These are phyloP conservation scores for Philotrypesis tridentata DNA, from an alignment of 1,140 invertebrate species.

Conservation along the genomic window DNA sequence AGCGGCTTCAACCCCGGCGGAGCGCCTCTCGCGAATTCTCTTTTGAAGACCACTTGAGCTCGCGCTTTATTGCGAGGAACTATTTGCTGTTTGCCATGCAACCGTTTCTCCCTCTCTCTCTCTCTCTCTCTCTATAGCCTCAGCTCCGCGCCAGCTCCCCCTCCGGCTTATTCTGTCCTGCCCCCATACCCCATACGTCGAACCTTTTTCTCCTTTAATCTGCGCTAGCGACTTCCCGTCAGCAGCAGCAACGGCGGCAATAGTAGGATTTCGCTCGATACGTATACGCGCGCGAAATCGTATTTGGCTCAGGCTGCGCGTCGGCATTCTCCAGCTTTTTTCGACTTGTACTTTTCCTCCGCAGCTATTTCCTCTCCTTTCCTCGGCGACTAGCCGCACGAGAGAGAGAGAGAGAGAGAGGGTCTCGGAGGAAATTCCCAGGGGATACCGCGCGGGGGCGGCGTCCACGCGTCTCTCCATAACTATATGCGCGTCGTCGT, in stretches of 20 bases:
- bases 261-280: slow-evolving; percentile 43
- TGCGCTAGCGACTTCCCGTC: slow-evolving; percentile 48
- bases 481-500: too few relatives aligned
- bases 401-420: too few relatives aligned
- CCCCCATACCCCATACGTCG: slow-evolving; percentile 17
- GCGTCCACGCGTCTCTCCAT: too few relatives aligned
- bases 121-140: background rate
- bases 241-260: too few relatives aligned
- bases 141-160: background rate
- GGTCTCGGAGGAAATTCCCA: too few relatives aligned
- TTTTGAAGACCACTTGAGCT: slow-evolving; percentile 25
- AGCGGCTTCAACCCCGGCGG: background rate
- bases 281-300: slow-evolving; percentile 30
- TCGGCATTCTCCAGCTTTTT: background rate
- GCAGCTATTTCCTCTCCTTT: background rate
- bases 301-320: slow-evolving; percentile 20
- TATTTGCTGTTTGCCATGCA: slow-evolving; percentile 39
- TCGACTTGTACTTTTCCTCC: background rate
- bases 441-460: too few relatives aligned
- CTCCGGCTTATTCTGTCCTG: slow-evolving; percentile 31
- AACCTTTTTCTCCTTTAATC: slow-evolving; percentile 13
- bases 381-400: too few relatives aligned
- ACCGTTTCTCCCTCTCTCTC: background rate
- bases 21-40: background rate
- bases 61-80: slow-evolving; percentile 38